Base-by-base conservation (phyloP, 1,140 invertebrate genomes). In the Kradibia gibbosae region DNA sequence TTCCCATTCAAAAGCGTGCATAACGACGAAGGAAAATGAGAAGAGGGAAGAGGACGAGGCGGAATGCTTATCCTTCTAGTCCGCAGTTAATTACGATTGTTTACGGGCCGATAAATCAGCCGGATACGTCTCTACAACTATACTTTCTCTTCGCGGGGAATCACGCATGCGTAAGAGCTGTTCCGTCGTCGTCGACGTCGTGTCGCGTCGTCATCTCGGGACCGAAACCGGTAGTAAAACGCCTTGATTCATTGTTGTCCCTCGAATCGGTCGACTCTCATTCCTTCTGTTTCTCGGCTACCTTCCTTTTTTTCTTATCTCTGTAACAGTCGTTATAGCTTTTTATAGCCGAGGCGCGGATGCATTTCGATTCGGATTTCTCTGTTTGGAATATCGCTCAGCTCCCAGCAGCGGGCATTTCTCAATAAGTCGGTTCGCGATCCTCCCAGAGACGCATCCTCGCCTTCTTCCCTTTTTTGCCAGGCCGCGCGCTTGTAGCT, bases 41-140 rank as follows among this genome's bases (percentile, higher is more conserved):
- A 67, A 39, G 8, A 39, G 17, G n/a, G n/a, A 67, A 39, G 34
- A 67, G 15, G 11, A 39, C 1, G 20, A 39, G 62, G 34, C 17
- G 62, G 34, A 67, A 39, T 67, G 34, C 60, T 65, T 65, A 36
- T 65, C 76, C 77, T 57, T 83, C 75, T 34, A 60, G 75, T 57
- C 80, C 71, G 55, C 77, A 75, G 82, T 70, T 80, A 83, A 82
- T 85, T 83, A 78, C 84, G 79, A 83, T 75, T 79, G 82, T 85
- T 85, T 48, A 78, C 80, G 80, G 71, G 48, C 73, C 78, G 84
- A 85, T 83, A 83, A 85, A 83, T 79, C 53, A 79, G 80, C 55
- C 76, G 72, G 71, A 79, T 82, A 73, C 80, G 62, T 83, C 53
- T 71, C 67, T 76, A 42, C 74, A 55, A 62, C 45, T 22, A 28